Base-by-base conservation (phyloP, 2,888 invertebrate species). In the Phyllotreta cruciferae region DNA sequence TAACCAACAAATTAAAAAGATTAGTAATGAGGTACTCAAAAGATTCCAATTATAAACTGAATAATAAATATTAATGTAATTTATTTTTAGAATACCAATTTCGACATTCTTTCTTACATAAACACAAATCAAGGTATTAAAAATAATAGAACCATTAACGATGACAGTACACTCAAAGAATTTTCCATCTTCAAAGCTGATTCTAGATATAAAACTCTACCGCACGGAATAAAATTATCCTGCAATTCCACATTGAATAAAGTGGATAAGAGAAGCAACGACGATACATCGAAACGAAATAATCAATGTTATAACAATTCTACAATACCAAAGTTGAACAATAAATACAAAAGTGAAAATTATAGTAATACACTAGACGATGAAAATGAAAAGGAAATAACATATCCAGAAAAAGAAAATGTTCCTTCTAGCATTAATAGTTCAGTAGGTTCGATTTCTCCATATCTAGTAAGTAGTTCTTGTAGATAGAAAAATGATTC, bases 201-300 rank as follows among this genome's bases (percentile, higher is more conserved):
- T 81, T 93, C 91, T 42, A 96, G 93, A 82, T 95, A 93, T 83
- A 94, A 95, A 84, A 94, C 94, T 35, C 83, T 95, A 82, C 94
- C 95, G 73, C 92, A 93, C 82, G 95, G 90, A 79, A 93, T 91
- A 39, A 95, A 93, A 82, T 92, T 93, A 79, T 88, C 90, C 10
- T 83, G 88, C 11, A 84, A 88, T 81, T 82, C 85, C 62, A 78
- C 84, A 66, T 75, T 82, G 6, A 77, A 74, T 78, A 62, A 80
- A 76, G 66, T 71, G 61, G 63, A 79, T 74, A 67, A 66, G 55
- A 64, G 77, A 39, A 63, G 56, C 75, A 66, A 76, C 38, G 1
- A 3, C 13, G 52, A 52, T 13, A 24, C 1, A 24, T 3, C 24
- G 24, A 60, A 80, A 76, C 66, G 70, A 58, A 63, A 56, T n/a